Evolutionary conservation across 2,113 vertebrate genomes (phyloP), one percentile per base, ranked within the genome.

Genomic region (Strigops habroptila): DNA sequence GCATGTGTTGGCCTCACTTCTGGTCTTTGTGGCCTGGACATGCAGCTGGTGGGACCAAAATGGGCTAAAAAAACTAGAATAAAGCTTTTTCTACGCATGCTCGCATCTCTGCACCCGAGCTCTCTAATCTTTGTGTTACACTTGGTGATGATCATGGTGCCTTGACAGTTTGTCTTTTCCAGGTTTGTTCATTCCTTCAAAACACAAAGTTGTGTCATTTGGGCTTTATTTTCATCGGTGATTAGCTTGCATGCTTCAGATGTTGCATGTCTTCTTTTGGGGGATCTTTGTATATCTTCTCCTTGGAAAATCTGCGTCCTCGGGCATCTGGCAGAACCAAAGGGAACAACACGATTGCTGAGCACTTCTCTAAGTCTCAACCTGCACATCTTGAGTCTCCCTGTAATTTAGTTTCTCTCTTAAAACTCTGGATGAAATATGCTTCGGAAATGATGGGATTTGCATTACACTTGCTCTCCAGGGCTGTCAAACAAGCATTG

Each of bases 221-320:
- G 30, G 63, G 27, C 27, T 22, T 5, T 65, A 6, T 52, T 79
- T 95, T 86, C 12, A 5, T 44, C 18, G 8, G 25, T 16, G n/a
- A 12, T 90, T 22, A 39, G 14, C 9, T 35, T 64, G 24, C 14
- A 10, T 33, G 33, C 27, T 59, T 78, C 37, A 8, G 31, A 25
- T 84, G 14, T 67, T 53, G 15, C 17, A 8, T 0, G 0, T 35
- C n/a, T 3, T 83, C 9, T 39, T 69, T 62, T 80, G 64, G 60
- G 82, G n/a, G 37, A 63, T 55, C 60, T 74, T 27, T 41, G 31
- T 55, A 43, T 49, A 55, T 74, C 19, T 22, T 8, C 10, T 53
- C 24, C 30, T 44, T 2, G 0, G 12, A 57, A 94, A 60, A n/a
- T 5, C 0, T 0, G 22, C 6, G 6, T 84, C 24, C 7, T 70